Base-by-base conservation (phyloP, 1,140 invertebrate species). In the Caerostris darwini region DNA sequence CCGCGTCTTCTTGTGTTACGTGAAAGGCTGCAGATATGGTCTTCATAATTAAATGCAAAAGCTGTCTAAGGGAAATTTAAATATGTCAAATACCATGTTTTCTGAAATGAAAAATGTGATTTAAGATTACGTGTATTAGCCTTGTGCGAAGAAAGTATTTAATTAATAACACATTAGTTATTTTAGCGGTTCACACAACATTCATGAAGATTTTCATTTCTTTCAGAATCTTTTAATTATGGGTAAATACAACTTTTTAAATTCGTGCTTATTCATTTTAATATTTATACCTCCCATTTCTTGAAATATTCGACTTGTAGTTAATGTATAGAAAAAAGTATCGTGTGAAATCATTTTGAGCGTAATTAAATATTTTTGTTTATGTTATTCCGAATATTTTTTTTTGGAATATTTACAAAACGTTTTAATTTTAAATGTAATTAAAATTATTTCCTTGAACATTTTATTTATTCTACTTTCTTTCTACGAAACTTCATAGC, bases 1-100 rank as follows among this genome's bases (percentile, higher is more conserved):
- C 34, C 34, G 34, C 4, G 71, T 61, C 34, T 82, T 56, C 71
- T 53, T 50, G 82, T 83, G 5, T 7, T 86, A 86, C 54, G 50
- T 5, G 56, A 86, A 61, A 34, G 34, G 57, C 12, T 19, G 57
- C 53, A 86, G 19, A 8, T 34, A 56, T 6, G 56, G 50, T 17
- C 56, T 19, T 59, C 12, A 56, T 89, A 89, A 89, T 89, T 59
- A 89, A 89, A 89, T 89, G 87, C 58, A 71, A 14, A 17, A 89
- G 64, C 61, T 89, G 87, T 69, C 59, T 56, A 10, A 53, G n/a
- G 87, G 12, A 89, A 83, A 57, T 83, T 83, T 56, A 83, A 83
- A 83, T 83, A 83, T 58, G 82, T 83, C 82, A 77, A 77, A 77
- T 77, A 77, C 71, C 71, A 77, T 77, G 10, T 77, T 77, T 77